Conservation (phyloP, 2,797 vertebrate genomes). For the Hippopotamyrus pictus region DNA sequence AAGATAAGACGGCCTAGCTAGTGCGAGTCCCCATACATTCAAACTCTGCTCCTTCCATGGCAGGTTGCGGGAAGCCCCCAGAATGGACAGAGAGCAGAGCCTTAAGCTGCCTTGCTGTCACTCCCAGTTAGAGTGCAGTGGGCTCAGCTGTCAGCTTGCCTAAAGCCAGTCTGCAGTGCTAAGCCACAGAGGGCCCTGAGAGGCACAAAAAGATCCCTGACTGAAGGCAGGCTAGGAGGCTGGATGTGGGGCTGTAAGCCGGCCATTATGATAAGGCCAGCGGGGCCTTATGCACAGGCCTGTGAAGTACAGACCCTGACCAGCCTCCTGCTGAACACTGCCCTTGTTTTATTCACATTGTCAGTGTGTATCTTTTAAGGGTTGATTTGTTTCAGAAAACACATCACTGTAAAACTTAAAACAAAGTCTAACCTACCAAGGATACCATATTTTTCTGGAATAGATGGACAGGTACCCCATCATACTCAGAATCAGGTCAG, state of each 20-base stretch:
- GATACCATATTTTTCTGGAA: neutral
- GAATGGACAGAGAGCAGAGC: neutral
- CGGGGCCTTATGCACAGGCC: neutral
- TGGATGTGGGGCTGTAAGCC: neutral
- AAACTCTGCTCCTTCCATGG: neutral
- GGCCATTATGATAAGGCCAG: neutral
- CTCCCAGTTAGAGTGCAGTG: neutral
- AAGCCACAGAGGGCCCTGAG: neutral
- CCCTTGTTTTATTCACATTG: neutral
- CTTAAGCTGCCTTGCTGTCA: neutral
- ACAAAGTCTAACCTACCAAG: neutral
- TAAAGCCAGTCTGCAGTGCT: neutral
- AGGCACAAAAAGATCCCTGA: neutral
- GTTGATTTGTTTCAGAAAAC: neutral
- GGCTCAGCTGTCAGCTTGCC: neutral
- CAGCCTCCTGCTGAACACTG: neutral
- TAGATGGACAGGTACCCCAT: neutral
- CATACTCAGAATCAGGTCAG: neutral
- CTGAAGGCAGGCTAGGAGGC: neutral
- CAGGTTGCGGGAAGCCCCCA: neutral
- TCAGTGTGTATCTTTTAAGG: neutral
- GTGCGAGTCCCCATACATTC: neutral
- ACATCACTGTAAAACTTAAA: neutral
- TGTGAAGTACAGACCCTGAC: neutral
- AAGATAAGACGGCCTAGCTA: neutral